Evolutionary conservation across 2,113 vertebrate genomes (phyloP), one percentile per base, ranked within the genome.

Genomic region (Suncus etruscus): DNA sequence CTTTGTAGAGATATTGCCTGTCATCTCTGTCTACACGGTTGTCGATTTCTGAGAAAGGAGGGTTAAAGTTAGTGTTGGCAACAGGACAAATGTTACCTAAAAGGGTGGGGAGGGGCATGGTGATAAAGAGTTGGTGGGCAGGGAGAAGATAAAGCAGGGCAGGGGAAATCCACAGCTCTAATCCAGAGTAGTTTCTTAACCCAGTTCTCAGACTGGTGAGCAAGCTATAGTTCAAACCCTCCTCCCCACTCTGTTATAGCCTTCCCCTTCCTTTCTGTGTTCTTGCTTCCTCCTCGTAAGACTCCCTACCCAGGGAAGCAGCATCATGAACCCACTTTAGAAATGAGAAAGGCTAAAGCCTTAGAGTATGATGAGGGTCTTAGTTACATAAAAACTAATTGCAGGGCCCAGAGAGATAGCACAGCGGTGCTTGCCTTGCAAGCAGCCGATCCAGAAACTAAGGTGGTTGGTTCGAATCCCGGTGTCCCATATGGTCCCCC

Each of bases 11-110:
- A 85, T 69, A 93, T 78, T 20, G 39, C 50, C 77, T 93, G 78
- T 96, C 89, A 92, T 76, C 82, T 94, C 90, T 75, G 65, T 95
- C 93, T 74, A 93, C 73, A 91, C 65, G 45, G 65, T 29, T 50
- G 20, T 32, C 76, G 72, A 87, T n/a, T 92, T 86, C 82, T 83
- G 76, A n/a, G 68, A 86, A 73, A 78, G 32, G 48, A 73, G 45
- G 29, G 61, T 32, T 74, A 86, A 22, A 3, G 32, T 80, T 94
- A 69, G 77, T 58, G 48, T 29, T 76, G 66, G 54, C 29, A 77
- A 86, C 8, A 45, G 74, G n/a, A 80, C 18, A 47, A 39, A 15
- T n/a, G 18, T 32, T 63, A 83, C 0, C 0, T 81, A 77, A 74
- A 70, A 50, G 16, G 24, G 18, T 9, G 79, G 51, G 86, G 77